These are phyloP conservation scores for Nineta flava DNA, from an alignment of 2,888 invertebrate genomes.

Conservation along the genomic window DNA sequence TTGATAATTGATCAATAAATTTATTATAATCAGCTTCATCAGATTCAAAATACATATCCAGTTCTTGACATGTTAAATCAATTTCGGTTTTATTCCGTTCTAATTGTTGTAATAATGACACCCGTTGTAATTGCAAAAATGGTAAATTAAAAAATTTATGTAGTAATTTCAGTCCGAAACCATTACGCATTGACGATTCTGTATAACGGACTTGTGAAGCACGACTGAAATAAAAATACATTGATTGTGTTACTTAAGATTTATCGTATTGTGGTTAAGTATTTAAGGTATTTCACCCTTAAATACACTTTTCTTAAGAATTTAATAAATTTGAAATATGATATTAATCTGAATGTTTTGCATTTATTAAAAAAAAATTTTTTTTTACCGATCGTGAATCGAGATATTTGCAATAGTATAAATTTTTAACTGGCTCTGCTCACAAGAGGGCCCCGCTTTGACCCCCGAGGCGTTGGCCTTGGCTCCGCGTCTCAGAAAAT, in stretches of 20 bases:
- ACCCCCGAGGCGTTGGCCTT: too few species aligned
- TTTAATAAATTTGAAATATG: too few species aligned
- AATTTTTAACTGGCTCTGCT: too few species aligned
- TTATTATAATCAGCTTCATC: conserved; percentile 61
- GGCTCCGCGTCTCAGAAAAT: too few species aligned
- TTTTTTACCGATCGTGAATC: too few species aligned
- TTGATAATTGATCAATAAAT: conserved; percentile 58
- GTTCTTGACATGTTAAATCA: conserved; percentile 53
- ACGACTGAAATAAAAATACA: conserved; percentile 22
- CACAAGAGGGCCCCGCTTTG: too few species aligned
- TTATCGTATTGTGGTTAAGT: too few species aligned
- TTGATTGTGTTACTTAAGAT: not conserved
- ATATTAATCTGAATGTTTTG: too few species aligned
- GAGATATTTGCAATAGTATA: too few species aligned
- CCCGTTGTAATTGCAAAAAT: conserved; percentile 76
- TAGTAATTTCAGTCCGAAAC: conserved; percentile 79
- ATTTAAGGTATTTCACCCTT: too few species aligned
- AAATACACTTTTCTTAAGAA: too few species aligned
- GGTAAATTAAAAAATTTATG: conserved; percentile 94
- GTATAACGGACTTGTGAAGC: conserved; percentile 65
- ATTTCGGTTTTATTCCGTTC: conserved; percentile 74
- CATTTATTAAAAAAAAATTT: too few species aligned
- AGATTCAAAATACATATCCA: conserved; percentile 59
- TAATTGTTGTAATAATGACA: conserved; percentile 66
- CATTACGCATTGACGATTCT: conserved; percentile 90